Evolutionary conservation across 1,140 invertebrate genomes (phyloP), one percentile per base, ranked within the genome.

Genomic region (Ctenoplectra terminalis): DNA sequence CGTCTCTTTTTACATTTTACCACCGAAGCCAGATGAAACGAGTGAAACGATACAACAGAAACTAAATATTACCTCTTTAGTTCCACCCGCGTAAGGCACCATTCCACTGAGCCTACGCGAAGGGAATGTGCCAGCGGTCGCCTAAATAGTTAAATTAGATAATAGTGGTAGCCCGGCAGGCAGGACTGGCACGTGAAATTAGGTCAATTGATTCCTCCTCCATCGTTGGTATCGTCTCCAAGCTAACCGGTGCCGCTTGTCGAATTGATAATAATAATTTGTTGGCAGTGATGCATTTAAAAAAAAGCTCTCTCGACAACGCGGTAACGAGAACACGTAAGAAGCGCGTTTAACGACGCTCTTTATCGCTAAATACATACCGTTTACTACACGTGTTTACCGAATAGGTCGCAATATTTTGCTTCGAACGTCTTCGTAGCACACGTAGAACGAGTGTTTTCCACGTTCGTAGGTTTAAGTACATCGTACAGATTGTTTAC

Each of bases 71-170:
- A 29, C 34, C 73, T 77, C 58, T 85, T 70, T 50, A 54, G 72
- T 82, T 76, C 81, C 50, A 50, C 48, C 48, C 52, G 50, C 60
- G 73, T 43, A 75, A 83, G 64, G 61, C 67, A 83, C 79, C 73
- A 81, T 72, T 76, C 69, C 50, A 52, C 74, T 40, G 66, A 66
- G 60, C 60, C 48, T 52, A 43, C 40, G 20, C 37, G 60, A 64
- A 66, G 61, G 48, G 74, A 63, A 52, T 60, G 52, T 50, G 46
- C 52, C 37, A 84, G 56, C 81, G 85, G 71, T 81, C 84, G 80
- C 60, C 89, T 91, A 92, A 92, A 90, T 92, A 90, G 91, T 91
- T 90, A 86, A 91, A 92, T 92, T 91, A 90, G 87, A 87, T 87
- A 91, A 90, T 88, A 82, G 85, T 75, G 81, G 81, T 71, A 69